Percentiles rank a stretch among this genome's conserved stretches.
phyloP scores from a whole-genome alignment of 2,888 invertebrate genomes.

The Agrochola circellaris region DNA sequence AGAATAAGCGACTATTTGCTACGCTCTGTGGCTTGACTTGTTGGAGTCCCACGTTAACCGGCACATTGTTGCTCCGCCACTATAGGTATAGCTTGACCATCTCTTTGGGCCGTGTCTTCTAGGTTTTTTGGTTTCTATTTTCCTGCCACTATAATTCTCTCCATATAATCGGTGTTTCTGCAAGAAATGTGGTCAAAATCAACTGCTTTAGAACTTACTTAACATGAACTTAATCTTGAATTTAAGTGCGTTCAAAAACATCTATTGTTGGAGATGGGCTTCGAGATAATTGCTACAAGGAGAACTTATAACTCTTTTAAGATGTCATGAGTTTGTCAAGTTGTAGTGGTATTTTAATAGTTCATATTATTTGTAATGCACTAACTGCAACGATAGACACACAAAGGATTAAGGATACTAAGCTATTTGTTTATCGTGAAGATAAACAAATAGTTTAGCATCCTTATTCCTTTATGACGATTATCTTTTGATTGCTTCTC shows the following conservation, averaged over 20 bases:
- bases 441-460: neutral
- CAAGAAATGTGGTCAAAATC: too few species aligned
- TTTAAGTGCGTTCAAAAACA: neutral
- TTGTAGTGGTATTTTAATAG: neutral
- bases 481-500: conserved; percentile 14
- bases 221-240: neutral
- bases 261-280: neutral
- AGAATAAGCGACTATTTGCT: neutral
- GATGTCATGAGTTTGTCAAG: neutral
- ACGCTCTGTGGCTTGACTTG: neutral
- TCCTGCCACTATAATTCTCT: neutral
- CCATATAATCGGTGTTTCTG: neutral
- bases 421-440: conserved; percentile 7
- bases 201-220: neutral
- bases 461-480: conserved; percentile 22
- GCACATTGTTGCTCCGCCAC: neutral
- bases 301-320: neutral
- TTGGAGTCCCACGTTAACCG: neutral
- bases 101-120: neutral
- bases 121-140: neutral
- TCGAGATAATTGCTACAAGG: neutral
- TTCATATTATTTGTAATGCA: conserved; percentile 11
- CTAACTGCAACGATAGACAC: neutral
- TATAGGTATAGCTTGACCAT: neutral
- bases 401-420: neutral